Evolutionary conservation across 2,888 invertebrate genomes (phyloP).

Genomic region (Phyto melanocephala): DNA sequence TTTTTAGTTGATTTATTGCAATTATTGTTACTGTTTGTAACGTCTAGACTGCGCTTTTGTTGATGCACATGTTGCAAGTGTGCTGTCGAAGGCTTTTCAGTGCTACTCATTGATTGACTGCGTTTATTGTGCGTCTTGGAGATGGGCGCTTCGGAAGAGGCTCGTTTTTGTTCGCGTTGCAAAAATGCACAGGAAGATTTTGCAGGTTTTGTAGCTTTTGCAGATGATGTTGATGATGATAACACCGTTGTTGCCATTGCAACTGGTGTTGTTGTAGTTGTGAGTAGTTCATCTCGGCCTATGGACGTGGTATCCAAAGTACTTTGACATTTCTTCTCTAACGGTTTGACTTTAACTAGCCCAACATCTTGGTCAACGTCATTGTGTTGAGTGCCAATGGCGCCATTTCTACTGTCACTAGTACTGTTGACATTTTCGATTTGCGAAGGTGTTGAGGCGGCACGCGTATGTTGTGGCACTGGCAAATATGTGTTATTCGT

Average conservation of each 20-base stretch:
- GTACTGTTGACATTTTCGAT: slow-evolving; percentile 72
- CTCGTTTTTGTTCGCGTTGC: slow-evolving; percentile 73
- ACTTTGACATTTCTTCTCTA: slow-evolving; percentile 73
- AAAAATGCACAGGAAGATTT: slow-evolving; percentile 13
- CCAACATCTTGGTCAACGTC: slow-evolving; percentile 57
- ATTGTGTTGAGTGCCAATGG: slow-evolving; percentile 56
- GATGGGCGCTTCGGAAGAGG: slow-evolving; percentile 74
- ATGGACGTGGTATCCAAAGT: slow-evolving; percentile 67
- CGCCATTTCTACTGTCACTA: slow-evolving; percentile 49
- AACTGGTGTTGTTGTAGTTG: slow-evolving; percentile 52
- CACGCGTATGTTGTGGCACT: slow-evolving; percentile 77
- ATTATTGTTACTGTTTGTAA: slow-evolving; percentile 62
- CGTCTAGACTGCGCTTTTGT: slow-evolving; percentile 74
- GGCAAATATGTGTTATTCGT: slow-evolving; percentile 73
- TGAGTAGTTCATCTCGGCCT: slow-evolving; percentile 55
- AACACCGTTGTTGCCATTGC: slow-evolving; percentile 32
- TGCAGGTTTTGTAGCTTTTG: slow-evolving; percentile 18
- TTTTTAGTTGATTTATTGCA: slow-evolving; percentile 27
- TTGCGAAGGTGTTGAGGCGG: slow-evolving; percentile 78
- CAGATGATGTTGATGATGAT: slow-evolving; percentile 55
- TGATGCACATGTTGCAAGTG: slow-evolving; percentile 68
- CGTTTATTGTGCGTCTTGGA: slow-evolving; percentile 74
- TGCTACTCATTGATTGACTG: slow-evolving; percentile 75
- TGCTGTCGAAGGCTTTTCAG: slow-evolving; percentile 67
- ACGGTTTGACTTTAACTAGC: slow-evolving; percentile 66